Conservation (phyloP, 2,113 vertebrate genomes). For the Gasterosteus nipponicus region DNA sequence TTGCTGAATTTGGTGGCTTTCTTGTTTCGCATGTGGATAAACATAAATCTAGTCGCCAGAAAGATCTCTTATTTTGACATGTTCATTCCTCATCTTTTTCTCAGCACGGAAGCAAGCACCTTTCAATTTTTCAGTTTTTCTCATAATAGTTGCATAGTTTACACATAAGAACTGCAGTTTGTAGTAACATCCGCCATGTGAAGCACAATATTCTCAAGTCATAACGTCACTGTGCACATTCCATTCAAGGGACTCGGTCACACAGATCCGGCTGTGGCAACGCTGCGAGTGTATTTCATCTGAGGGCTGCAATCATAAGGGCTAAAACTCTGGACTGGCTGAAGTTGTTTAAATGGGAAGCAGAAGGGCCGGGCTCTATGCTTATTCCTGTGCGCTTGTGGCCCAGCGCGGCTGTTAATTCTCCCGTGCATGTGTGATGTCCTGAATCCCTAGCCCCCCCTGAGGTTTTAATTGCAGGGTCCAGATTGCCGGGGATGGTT, state of each 20-base stretch:
- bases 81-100: background rate
- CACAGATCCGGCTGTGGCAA: background rate
- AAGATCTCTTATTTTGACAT: too few species aligned
- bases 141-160: background rate
- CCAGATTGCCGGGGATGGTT: constrained; percentile 75
- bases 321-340: background rate
- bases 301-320: background rate
- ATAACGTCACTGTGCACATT: background rate
- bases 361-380: constrained; percentile 8
- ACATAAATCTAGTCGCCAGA: too few species aligned
- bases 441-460: constrained; percentile 69
- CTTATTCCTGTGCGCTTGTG: constrained; percentile 26
- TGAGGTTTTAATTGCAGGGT: constrained; percentile 80
- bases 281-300: background rate
- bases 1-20: too few species aligned
- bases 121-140: background rate
- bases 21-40: too few species aligned
- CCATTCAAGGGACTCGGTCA: background rate
- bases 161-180: too few species aligned
- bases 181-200: background rate
- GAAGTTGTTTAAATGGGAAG: background rate
- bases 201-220: background rate
- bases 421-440: constrained; percentile 49
- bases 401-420: constrained; percentile 39
- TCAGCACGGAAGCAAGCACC: background rate